These are phyloP conservation scores for Merodon equestris DNA, from an alignment of 2,888 invertebrate species.

Conservation along the genomic window DNA sequence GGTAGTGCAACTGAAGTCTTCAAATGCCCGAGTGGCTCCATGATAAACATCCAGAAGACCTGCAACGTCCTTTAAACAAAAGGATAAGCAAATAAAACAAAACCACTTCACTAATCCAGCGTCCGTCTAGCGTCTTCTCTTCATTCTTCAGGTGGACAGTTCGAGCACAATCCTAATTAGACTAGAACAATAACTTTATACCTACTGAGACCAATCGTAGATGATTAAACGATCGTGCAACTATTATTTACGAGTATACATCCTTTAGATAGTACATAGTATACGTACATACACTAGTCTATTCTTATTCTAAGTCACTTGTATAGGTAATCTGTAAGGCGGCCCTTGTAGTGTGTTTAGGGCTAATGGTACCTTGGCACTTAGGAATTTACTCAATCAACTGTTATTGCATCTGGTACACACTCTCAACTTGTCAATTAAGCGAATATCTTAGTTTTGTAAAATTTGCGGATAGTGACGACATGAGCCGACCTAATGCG, in stretches of 20 bases:
- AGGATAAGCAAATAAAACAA: not conserved
- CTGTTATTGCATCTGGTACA: conserved; percentile 23
- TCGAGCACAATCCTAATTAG: conserved; percentile 18
- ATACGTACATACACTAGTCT: no score
- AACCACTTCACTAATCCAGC: conserved; percentile 2
- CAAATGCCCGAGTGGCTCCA: conserved; percentile 78
- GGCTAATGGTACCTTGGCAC: not conserved
- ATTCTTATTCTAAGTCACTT: conserved; percentile 2
- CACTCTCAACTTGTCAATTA: conserved; percentile 63
- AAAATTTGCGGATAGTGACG: conserved; percentile 5
- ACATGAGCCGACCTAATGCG: not conserved
- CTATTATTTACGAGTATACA: conserved; percentile 30
- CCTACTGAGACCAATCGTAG: conserved; percentile 59
- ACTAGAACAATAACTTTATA: conserved; percentile 38
- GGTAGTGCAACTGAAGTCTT: conserved; percentile 79
- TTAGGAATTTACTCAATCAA: not conserved
- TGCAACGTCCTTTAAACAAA: conserved; percentile 78
- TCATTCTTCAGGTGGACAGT: conserved; percentile 23
- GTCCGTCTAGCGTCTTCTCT: conserved; percentile 14
- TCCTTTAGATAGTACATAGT: no score
- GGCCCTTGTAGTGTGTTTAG: not conserved
- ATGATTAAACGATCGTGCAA: conserved; percentile 46
- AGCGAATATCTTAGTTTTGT: conserved; percentile 19
- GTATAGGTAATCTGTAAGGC: conserved; percentile 39
- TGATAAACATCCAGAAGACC: conserved; percentile 78